Evolutionary conservation across 2,888 invertebrate species (phyloP), one percentile per base, ranked within the genome.

Genomic region (Timandra comae): DNA sequence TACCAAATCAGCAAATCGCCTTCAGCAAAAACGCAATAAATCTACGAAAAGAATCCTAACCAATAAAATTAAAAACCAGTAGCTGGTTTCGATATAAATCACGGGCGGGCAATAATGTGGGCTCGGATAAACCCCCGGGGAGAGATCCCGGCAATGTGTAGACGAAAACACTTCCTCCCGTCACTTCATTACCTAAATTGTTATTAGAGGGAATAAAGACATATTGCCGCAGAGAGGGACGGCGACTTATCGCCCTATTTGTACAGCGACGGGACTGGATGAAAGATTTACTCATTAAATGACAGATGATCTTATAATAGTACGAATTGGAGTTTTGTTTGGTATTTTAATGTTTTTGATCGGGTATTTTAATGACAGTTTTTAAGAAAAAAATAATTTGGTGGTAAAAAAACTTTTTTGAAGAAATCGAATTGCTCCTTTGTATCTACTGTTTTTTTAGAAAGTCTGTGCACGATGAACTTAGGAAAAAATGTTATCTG

Each of bases 161-260:
- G 67, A 60, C 68, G 72, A 69, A 66, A 76, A 79, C 78, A 76
- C 77, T 77, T 82, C 78, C 84, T 73, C 79, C 74, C 79, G 82
- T 82, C 81, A 81, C 79, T 77, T 84, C 82, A 82, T 84, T 78
- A 79, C 74, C 74, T 65, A 79, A 85, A 85, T 82, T 82, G 85
- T 84, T 85, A 85, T 85, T 85, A 84, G 79, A 71, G 71, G 68
- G 74, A 82, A 84, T 84, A 82, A 79, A 85, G 84, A 84, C 82
- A 77, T 79, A 85, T 82, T 78, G 66, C 73, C 67, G 60, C 71
- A 67, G 62, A 63, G 45, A 43, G 42, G 49, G 54, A 50, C 38
- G 40, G 32, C 46, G 49, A 46, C 46, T 48, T 37, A 48, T 59
- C 54, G 55, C 32, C 22, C 29, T 29, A 30, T 28, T 30, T 35